These are phyloP conservation scores for Cinclus cinclus DNA, from an alignment of 2,113 vertebrate genomes.

Conservation along the genomic window DNA sequence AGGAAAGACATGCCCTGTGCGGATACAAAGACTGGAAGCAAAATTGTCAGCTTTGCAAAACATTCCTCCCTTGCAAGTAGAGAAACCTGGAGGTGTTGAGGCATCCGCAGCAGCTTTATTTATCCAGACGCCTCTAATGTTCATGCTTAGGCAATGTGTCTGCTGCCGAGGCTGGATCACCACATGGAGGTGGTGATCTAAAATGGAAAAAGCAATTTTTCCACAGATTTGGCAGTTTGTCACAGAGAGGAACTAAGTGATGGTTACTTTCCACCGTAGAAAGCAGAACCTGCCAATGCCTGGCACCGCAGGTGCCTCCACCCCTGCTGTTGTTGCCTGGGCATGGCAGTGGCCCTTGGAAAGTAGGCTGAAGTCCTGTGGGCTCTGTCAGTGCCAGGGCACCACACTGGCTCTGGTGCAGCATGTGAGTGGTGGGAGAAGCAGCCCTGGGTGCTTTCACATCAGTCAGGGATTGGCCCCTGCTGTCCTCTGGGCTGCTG, in stretches of 20 bases:
- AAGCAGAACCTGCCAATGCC: background rate
- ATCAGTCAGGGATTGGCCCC: background rate
- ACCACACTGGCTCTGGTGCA: background rate
- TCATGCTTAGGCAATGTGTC: conserved; percentile 49
- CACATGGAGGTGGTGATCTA: conserved; percentile 66
- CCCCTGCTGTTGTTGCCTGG: accelerated
- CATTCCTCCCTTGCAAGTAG: conserved; percentile 44
- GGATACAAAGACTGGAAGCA: conserved; percentile 34
- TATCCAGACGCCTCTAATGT: conserved; percentile 59
- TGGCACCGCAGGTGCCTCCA: background rate
- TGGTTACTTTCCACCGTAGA: background rate
- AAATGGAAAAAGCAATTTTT: conserved; percentile 69
- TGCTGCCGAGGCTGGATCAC: conserved; percentile 52
- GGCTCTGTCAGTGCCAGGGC: background rate
- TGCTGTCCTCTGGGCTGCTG: background rate
- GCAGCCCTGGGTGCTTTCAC: background rate
- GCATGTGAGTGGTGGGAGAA: accelerated
- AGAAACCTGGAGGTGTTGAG: conserved; percentile 61
- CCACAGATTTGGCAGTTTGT: conserved; percentile 60
- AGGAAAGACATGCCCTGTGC: background rate
- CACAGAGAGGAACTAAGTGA: background rate
- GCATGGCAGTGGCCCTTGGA: accelerated
- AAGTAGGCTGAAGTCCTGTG: background rate
- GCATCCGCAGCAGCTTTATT: conserved; percentile 64
- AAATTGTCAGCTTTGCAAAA: conserved; percentile 56